Evolutionary conservation across 2,113 vertebrate genomes (phyloP).

Genomic region (Tauraco erythrolophus): DNA sequence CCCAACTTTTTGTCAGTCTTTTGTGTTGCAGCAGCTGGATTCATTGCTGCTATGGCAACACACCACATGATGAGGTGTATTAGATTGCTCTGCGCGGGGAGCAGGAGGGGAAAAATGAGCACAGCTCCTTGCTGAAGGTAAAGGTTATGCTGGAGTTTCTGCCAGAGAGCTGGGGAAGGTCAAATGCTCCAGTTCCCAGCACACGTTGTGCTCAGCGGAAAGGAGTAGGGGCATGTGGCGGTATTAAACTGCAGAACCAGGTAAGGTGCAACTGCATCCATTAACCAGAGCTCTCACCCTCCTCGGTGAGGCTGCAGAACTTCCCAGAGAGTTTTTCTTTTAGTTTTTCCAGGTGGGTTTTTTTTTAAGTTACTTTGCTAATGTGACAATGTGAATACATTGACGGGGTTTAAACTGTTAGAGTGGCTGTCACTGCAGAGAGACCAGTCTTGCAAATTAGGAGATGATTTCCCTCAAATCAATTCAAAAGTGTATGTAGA

Average conservation of each 20-base stretch:
- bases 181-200: constrained; percentile 59
- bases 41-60: constrained; percentile 93
- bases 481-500: neutral
- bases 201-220: constrained; percentile 34
- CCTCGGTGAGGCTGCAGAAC: neutral
- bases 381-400: neutral
- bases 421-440: neutral
- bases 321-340: constrained; percentile 21
- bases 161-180: constrained; percentile 59
- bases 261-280: constrained; percentile 63
- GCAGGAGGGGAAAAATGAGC: constrained; percentile 78
- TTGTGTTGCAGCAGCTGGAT: constrained; percentile 87
- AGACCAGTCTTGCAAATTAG: neutral
- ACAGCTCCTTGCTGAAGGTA: constrained; percentile 81
- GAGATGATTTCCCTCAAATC: neutral
- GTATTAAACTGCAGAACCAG: constrained; percentile 68
- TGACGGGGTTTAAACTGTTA: neutral
- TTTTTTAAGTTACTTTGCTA: neutral
- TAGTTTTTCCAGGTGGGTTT: neutral
- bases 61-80: constrained; percentile 98
- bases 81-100: constrained; percentile 91
- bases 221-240: constrained; percentile 38
- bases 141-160: constrained; percentile 82
- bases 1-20: constrained; percentile 84
- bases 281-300: constrained; percentile 2